phyloP scores from a whole-genome alignment of 1,140 invertebrate genomes.

The Ips typographus region DNA sequence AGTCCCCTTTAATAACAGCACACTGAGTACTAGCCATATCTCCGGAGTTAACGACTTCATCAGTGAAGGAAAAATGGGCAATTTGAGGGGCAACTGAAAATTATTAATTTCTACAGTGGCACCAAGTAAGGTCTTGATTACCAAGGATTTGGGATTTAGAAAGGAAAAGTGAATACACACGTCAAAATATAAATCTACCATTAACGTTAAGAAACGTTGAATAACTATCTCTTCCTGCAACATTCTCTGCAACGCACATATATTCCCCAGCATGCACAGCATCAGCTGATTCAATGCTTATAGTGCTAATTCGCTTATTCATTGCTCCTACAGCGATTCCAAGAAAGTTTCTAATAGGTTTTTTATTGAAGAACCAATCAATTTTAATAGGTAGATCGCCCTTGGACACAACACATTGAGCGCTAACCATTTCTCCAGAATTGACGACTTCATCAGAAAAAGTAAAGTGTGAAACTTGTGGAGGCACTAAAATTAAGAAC shows the following conservation, averaged over 20 bases:
- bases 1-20: constrained; percentile 73
- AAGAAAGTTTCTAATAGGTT: background rate
- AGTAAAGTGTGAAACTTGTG: constrained; percentile 70
- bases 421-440: constrained; percentile 62
- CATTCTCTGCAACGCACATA: constrained; percentile 60
- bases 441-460: constrained; percentile 71
- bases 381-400: constrained; percentile 69
- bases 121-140: background rate
- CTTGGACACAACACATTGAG: constrained; percentile 64
- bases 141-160: background rate
- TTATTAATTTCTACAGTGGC: background rate
- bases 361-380: constrained; percentile 49
- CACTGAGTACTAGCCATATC: constrained; percentile 71
- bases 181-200: background rate
- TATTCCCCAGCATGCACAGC: background rate
- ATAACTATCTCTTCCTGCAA: constrained; percentile 51
- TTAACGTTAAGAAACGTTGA: background rate
- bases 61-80: constrained; percentile 53
- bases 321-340: background rate
- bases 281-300: background rate
- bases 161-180: background rate
- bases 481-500: constrained; percentile 47
- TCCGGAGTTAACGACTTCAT: constrained; percentile 69
- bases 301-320: background rate
- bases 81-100: constrained; percentile 45